Evolutionary conservation across 2,797 vertebrate species (phyloP), one percentile per base, ranked within the genome.

Genomic region (Lates japonicus): DNA sequence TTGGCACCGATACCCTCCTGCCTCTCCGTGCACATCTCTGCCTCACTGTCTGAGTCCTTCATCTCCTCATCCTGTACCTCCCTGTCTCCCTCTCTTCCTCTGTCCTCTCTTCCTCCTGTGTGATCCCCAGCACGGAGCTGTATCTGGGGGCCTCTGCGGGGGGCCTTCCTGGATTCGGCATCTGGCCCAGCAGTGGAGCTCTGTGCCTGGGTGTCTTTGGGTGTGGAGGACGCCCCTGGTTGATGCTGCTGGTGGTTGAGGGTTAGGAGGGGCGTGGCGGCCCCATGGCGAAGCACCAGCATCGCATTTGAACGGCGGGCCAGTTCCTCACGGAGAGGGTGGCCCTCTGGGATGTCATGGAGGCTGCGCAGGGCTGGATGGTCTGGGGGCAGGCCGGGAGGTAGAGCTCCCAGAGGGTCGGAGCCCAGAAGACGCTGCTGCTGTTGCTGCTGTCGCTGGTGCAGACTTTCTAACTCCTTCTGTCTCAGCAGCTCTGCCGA

Each of bases 401-500:
- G 96, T 11, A 98, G 95, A 52, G 76, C 86, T 59, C 87, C 95
- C 78, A 98, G 91, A 0, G 94, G 93, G 62, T 99, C 97, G 0
- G 95, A 92, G 88, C 95, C 94, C 58, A 98, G 94, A 65, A 97
- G 88, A 9, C 97, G 96, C 29, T 97, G 95, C 79, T 92, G 96
- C 22, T 93, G 94, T 82, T 95, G 82, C 4, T 92, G 92, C 80
- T 93, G 92, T 22, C 96, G 95, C n/a, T 96, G 94, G 82, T 96
- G 96, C 25, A 97, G 93, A 39, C 83, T 96, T 87, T 99, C 97
- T 91, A 98, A 91, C 90, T 99, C 98, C 82, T 98, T 99, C 84
- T 98, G 98, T 31, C 98, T 96, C 74, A 99, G 94, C 59, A 99
- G 93, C 91, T 99, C 98, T 0, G 98, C 97, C 0, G 98, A 98